These are phyloP conservation scores for Remorina albescens DNA, from an alignment of 2,797 vertebrate species.

Conservation along the genomic window DNA sequence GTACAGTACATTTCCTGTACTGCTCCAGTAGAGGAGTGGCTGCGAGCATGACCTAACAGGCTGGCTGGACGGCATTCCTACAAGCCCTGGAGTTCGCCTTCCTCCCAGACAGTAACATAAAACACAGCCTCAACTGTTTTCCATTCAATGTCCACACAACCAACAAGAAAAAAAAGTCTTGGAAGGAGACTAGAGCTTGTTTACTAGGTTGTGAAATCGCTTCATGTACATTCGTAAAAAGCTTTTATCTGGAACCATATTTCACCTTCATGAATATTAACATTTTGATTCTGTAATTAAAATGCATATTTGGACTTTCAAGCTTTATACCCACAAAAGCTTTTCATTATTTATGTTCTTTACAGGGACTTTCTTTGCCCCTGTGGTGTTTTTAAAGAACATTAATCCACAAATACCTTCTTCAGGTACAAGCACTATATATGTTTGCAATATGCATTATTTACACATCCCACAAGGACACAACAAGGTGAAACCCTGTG, in stretches of 20 bases:
- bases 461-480: conserved; percentile 43
- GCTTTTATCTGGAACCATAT: conserved; percentile 3
- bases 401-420: conserved; percentile 15
- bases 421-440: neutral
- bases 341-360: conserved; percentile 37
- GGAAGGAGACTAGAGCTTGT: conserved; percentile 7
- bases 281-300: conserved; percentile 15
- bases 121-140: conserved; percentile 43
- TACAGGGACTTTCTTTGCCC: conserved; percentile 16
- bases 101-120: conserved; percentile 41
- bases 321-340: conserved; percentile 1
- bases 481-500: conserved; percentile 44
- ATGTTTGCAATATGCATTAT: conserved; percentile 11
- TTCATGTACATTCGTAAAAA: conserved; percentile 7
- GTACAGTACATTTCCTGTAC: conserved; percentile 47
- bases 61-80: conserved; percentile 78
- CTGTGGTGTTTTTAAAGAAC: conserved; percentile 16
- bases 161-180: conserved; percentile 5
- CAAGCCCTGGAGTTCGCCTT: conserved; percentile 53
- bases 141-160: conserved; percentile 29
- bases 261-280: conserved; percentile 1
- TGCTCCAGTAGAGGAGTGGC: conserved; percentile 66
- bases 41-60: conserved; percentile 62
- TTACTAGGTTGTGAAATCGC: conserved; percentile 18
- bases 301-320: conserved; percentile 15